Percentiles rank a stretch among this genome's conserved stretches.
Evolutionary conservation across 2,113 vertebrate species (phyloP).

Genomic region (Neodontobutis hainanensis): DNA sequence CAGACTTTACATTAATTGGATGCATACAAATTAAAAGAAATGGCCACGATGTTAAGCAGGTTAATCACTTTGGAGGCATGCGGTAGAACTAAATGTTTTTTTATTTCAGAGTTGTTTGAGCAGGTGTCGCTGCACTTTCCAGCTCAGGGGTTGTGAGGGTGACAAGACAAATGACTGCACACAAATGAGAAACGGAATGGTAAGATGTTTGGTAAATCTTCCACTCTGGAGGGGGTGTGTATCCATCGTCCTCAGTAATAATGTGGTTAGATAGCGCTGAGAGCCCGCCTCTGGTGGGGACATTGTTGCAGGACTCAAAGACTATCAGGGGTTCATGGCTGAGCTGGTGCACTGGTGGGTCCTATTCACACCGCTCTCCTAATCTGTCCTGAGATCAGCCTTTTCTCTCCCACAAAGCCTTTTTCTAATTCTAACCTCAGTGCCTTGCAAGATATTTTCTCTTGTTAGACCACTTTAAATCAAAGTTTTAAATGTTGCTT

Average conservation of each 20-base stretch:
- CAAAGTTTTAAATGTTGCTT: too few relatives aligned
- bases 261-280: constrained; percentile 85
- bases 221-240: constrained; percentile 75
- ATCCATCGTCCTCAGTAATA: constrained; percentile 82
- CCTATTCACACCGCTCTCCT: constrained; percentile 83
- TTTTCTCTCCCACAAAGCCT: constrained; percentile 72
- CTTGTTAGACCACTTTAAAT: constrained; percentile 60
- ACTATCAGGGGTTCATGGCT: constrained; percentile 80
- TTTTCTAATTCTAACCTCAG: constrained; percentile 79
- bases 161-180: constrained; percentile 45
- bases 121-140: too few relatives aligned
- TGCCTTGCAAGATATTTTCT: constrained; percentile 58
- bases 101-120: too few relatives aligned
- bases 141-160: constrained; percentile 14
- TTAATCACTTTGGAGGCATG: too few relatives aligned
- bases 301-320: constrained; percentile 85
- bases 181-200: constrained; percentile 58
- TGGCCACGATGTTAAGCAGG: too few relatives aligned
- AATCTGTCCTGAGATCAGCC: constrained; percentile 80
- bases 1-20: too few relatives aligned
- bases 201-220: constrained; percentile 73
- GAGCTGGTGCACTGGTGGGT: constrained; percentile 78
- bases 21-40: too few relatives aligned
- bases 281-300: constrained; percentile 85
- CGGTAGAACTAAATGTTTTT: too few relatives aligned